Conservation (phyloP, 2,888 invertebrate species). For the Ophion obscuratus region DNA sequence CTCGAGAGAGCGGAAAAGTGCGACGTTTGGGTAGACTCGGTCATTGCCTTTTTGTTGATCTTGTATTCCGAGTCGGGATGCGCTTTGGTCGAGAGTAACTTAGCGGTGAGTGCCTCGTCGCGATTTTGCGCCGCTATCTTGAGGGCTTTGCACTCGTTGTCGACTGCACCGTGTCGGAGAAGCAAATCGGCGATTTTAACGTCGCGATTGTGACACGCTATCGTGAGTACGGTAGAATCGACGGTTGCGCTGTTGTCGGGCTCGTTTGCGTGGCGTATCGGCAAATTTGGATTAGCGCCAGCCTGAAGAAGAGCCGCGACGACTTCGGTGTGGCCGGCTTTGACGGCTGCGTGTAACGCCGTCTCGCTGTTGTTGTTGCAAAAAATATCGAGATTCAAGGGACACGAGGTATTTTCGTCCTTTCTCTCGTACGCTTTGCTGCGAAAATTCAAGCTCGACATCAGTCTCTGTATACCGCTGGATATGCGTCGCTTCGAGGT, state of each 20-base stretch:
- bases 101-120: conserved; percentile 91
- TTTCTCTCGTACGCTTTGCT: conserved; percentile 84
- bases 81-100: conserved; percentile 94
- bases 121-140: conserved; percentile 90
- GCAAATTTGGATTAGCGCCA: conserved; percentile 93
- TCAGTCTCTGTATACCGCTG: conserved; percentile 94
- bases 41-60: conserved; percentile 94
- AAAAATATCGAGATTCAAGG: conserved; percentile 90
- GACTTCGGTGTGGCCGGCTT: conserved; percentile 90
- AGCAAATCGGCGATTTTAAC: conserved; percentile 91
- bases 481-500: conserved; percentile 89
- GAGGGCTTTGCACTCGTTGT: conserved; percentile 94
- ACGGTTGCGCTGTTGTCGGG: conserved; percentile 84
- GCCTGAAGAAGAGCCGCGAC: conserved; percentile 89
- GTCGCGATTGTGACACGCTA: conserved; percentile 89
- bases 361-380: conserved; percentile 93
- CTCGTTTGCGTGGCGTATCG: conserved; percentile 86
- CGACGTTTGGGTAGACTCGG: conserved; percentile 86
- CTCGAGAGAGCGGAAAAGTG: conserved; percentile 85
- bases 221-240: conserved; percentile 87
- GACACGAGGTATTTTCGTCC: conserved; percentile 86
- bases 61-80: conserved; percentile 96
- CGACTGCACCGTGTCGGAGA: conserved; percentile 92
- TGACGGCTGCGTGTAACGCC: conserved; percentile 92
- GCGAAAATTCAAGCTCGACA: conserved; percentile 91